These are phyloP conservation scores for Cricetomys ansorgei DNA, from an alignment of 2,113 vertebrate genomes.

Conservation along the genomic window DNA sequence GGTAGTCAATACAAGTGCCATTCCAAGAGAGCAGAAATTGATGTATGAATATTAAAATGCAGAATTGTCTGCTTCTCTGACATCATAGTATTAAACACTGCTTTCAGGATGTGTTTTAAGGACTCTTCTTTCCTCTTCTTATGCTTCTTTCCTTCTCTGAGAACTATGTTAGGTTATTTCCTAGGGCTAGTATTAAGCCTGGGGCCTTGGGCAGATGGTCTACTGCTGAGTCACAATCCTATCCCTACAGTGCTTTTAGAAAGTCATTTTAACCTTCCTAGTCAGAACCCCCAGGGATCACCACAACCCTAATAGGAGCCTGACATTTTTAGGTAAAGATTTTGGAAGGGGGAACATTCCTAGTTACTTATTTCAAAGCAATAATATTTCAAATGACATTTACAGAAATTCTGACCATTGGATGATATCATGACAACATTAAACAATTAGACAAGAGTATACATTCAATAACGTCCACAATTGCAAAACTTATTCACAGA, in stretches of 20 bases:
- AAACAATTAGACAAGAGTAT: neutral
- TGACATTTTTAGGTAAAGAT: constrained; percentile 8
- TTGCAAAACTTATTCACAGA: neutral
- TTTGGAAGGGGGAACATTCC: neutral
- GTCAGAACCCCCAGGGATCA: neutral
- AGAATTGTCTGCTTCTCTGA: constrained; percentile 11
- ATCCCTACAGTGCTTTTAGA: neutral
- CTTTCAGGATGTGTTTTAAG: neutral
- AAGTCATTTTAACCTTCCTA: neutral
- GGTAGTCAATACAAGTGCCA: neutral
- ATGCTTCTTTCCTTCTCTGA: neutral
- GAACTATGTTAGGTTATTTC: neutral
- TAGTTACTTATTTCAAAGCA: constrained; percentile 34
- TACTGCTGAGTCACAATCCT: neutral
- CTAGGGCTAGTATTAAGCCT: neutral
- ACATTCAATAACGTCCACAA: neutral
- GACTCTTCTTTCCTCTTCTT: neutral
- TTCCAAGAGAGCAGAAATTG: constrained; percentile 43
- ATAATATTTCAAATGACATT: constrained; percentile 16
- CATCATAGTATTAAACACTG: neutral
- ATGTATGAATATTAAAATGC: neutral
- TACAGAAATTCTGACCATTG: neutral
- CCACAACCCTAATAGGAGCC: neutral
- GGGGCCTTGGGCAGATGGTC: neutral
- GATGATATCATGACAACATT: neutral